phyloP scores from a whole-genome alignment of 2,113 vertebrate genomes.

The Natator depressus region DNA sequence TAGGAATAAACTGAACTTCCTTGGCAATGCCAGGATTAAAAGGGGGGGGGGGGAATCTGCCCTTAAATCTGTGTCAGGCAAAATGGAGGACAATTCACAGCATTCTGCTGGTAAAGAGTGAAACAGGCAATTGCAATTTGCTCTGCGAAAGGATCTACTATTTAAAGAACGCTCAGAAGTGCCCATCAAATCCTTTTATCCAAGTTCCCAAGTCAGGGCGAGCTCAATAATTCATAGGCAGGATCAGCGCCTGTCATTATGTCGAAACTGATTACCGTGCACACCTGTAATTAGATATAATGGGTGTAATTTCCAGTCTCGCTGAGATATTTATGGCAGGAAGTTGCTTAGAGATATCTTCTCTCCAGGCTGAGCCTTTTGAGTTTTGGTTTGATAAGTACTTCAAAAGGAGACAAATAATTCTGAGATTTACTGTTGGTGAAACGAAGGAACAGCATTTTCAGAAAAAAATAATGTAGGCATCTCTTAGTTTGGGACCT shows the following conservation, averaged over 20 bases:
- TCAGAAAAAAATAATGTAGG: neutral
- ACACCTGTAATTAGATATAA: conserved; percentile 62
- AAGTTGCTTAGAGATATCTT: conserved; percentile 8
- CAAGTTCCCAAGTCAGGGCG: neutral
- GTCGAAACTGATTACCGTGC: conserved; percentile 10
- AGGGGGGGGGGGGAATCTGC: neutral
- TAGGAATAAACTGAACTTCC: neutral
- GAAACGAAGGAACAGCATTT: neutral
- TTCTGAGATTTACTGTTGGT: conserved; percentile 4
- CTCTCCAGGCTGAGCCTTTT: conserved; percentile 27
- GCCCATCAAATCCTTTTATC: neutral
- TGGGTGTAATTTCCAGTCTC: conserved; percentile 57
- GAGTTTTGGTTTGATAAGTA: conserved; percentile 14
- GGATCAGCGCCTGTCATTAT: conserved; percentile 19
- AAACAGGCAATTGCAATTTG: neutral
- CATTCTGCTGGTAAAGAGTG: neutral
- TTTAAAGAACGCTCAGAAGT: neutral
- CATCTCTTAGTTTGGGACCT: conserved; percentile 17
- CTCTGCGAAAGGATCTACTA: fast-evolving
- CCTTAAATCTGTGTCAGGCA: neutral
- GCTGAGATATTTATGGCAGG: conserved; percentile 53
- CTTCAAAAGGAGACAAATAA: conserved; percentile 26
- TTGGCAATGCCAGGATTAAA: neutral
- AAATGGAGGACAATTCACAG: neutral
- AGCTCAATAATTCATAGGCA: neutral